phyloP scores from a whole-genome alignment of 35 echinoderm and acorn worm genomes.

The Diadema setosum region DNA sequence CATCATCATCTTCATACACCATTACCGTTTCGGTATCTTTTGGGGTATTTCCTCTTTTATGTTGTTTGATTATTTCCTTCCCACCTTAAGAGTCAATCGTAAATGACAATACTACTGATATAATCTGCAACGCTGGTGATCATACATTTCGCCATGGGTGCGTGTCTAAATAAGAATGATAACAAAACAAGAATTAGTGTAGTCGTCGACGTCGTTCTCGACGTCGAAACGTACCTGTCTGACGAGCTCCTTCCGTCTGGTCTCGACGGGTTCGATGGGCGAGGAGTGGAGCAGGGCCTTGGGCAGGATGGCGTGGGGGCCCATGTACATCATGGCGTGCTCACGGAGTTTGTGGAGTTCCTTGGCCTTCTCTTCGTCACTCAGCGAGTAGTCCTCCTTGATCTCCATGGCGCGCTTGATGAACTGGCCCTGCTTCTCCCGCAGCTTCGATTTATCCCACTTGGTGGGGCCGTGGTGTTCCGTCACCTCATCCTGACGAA shows the following conservation, averaged over 20 bases:
- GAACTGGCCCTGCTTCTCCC: background rate
- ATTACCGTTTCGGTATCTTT: too few species aligned
- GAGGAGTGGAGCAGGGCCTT: background rate
- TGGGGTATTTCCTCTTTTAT: too few species aligned
- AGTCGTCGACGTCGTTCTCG: background rate
- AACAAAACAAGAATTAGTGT: too few species aligned
- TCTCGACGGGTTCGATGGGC: background rate
- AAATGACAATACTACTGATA: too few species aligned
- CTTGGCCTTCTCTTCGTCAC: background rate
- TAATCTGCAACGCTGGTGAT: too few species aligned
- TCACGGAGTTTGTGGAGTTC: background rate
- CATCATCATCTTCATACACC: too few species aligned
- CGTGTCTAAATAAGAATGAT: too few species aligned
- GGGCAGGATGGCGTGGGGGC: background rate
- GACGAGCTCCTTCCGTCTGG: background rate
- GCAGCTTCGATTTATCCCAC: background rate
- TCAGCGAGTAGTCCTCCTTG: background rate
- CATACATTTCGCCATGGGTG: too few species aligned
- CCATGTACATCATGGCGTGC: slow-evolving; percentile 14
- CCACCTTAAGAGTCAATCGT: too few species aligned
- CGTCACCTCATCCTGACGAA: background rate
- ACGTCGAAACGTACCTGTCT: background rate
- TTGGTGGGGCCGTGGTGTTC: background rate
- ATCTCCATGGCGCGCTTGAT: background rate
- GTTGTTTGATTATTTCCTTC: too few species aligned